These are phyloP conservation scores for Lomographa bimaculata DNA, from an alignment of 2,888 invertebrate species.

Conservation along the genomic window DNA sequence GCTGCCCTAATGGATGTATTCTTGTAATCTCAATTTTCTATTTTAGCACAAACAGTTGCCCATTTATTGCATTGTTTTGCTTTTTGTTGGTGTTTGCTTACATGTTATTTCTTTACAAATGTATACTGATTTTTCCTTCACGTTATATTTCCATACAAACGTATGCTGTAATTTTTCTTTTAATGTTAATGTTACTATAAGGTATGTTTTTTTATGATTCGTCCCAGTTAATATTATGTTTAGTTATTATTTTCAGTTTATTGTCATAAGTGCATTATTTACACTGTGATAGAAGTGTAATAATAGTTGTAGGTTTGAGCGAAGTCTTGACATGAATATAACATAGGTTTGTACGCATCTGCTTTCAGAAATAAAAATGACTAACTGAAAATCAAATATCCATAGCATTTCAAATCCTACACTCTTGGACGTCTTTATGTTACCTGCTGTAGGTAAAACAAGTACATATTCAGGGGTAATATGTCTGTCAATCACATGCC, in stretches of 20 bases:
- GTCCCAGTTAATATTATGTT: constrained; percentile 53
- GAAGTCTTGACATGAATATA: constrained; percentile 69
- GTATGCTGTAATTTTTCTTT: constrained; percentile 44
- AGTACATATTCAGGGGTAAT: too few relatives aligned
- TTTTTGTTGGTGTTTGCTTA: constrained; percentile 55
- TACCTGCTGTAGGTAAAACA: too few relatives aligned
- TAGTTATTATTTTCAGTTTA: constrained; percentile 51
- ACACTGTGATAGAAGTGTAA: constrained; percentile 82
- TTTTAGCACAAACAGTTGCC: constrained; percentile 45
- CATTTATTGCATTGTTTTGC: constrained; percentile 37
- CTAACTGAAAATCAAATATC: too few relatives aligned
- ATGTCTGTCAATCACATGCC: too few relatives aligned
- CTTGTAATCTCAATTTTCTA: constrained; percentile 23
- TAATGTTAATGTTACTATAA: constrained; percentile 42
- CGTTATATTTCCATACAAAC: constrained; percentile 40
- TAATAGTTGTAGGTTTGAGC: constrained; percentile 70
- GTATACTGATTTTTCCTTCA: constrained; percentile 35
- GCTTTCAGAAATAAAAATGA: constrained; percentile 7
- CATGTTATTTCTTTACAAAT: constrained; percentile 40
- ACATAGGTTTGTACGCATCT: constrained; percentile 32
- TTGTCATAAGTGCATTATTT: constrained; percentile 77
- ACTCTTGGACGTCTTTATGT: too few relatives aligned
- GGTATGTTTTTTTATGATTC: constrained; percentile 45
- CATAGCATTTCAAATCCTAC: too few relatives aligned
- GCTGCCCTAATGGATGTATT: constrained; percentile 19